A percentile compares a stretch with the other conserved stretches of the same genome.
Conservation (phyloP, 1,140 invertebrate genomes). For the Ceratina calcarata region DNA sequence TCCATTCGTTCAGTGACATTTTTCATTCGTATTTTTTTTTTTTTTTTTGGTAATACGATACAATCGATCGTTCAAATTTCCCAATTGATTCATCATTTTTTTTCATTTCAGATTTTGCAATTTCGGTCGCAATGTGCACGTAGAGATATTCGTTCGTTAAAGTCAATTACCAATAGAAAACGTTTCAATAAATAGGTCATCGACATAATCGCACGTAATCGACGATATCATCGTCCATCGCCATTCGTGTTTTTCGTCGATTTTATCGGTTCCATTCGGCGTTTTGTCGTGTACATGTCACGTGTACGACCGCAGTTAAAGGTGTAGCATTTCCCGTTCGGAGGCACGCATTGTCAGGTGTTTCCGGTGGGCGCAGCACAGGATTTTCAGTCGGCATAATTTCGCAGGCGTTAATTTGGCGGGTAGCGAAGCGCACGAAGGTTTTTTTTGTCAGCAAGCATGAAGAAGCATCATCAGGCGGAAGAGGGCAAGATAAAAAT, state of each 20-base stretch:
- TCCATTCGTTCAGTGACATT: neutral
- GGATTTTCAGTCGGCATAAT: slow-evolving; percentile 60
- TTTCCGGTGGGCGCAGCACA: neutral
- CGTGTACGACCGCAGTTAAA: too few species aligned
- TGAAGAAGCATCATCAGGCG: slow-evolving; percentile 82
- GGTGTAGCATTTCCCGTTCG: neutral
- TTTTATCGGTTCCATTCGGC: slow-evolving; percentile 2
- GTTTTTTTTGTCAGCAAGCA: slow-evolving; percentile 78
- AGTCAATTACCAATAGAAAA: too few species aligned
- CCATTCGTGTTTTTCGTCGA: neutral
- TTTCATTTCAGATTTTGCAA: slow-evolving; percentile 33
- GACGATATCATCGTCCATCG: slow-evolving; percentile 54
- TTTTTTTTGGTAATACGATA: slow-evolving; percentile 11
- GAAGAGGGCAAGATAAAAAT: slow-evolving; percentile 81
- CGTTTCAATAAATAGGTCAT: neutral
- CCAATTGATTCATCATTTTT: slow-evolving; percentile 52
- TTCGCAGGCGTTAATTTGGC: slow-evolving; percentile 80
- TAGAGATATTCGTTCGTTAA: too few species aligned
- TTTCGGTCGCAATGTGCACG: neutral
- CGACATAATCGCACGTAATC: slow-evolving; percentile 28
- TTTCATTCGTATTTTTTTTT: slow-evolving; percentile 17
- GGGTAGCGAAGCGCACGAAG: slow-evolving; percentile 81
- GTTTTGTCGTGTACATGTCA: neutral
- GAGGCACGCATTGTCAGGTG: neutral
- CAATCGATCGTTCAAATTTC: slow-evolving; percentile 35